A percentile compares a stretch with the other conserved stretches of the same genome.
Conservation (phyloP, 1,140 invertebrate species). For the Trichomalopsis sarcophagae region DNA sequence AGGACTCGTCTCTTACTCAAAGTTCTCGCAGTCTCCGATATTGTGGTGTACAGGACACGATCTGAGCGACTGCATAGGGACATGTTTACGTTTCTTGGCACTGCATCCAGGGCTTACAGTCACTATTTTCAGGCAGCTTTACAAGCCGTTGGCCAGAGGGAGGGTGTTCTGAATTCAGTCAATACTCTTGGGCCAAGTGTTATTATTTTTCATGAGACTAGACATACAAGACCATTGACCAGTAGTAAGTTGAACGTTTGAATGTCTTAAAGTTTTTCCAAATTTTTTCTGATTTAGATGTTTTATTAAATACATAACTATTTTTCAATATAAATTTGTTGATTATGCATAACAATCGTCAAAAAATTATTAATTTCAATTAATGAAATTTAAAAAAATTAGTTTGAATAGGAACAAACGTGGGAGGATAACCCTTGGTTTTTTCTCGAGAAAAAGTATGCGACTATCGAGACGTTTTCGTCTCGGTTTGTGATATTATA, state of each 20-base stretch:
- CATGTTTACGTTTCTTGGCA: slow-evolving; percentile 87
- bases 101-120: slow-evolving; percentile 85
- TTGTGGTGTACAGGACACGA: slow-evolving; percentile 87
- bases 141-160: slow-evolving; percentile 75
- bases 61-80: slow-evolving; percentile 87
- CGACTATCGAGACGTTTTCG: too few relatives aligned
- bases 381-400: not conserved
- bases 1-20: slow-evolving; percentile 83
- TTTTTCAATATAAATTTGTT: not conserved
- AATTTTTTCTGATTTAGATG: not conserved
- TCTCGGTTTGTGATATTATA: too few relatives aligned
- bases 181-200: slow-evolving; percentile 83
- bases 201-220: slow-evolving; percentile 89
- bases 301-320: not conserved
- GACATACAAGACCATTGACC: slow-evolving; percentile 80
- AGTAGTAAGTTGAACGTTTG: slow-evolving; percentile 61
- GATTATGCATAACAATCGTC: too few relatives aligned
- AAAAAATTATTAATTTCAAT: not conserved
- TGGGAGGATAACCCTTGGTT: too few relatives aligned
- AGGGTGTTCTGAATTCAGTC: slow-evolving; percentile 72
- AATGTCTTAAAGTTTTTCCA: not conserved
- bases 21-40: slow-evolving; percentile 86
- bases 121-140: slow-evolving; percentile 84
- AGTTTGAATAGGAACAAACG: too few relatives aligned
- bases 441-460: too few relatives aligned